phyloP scores from a whole-genome alignment of 2,888 invertebrate genomes.

The Baccha elongata region DNA sequence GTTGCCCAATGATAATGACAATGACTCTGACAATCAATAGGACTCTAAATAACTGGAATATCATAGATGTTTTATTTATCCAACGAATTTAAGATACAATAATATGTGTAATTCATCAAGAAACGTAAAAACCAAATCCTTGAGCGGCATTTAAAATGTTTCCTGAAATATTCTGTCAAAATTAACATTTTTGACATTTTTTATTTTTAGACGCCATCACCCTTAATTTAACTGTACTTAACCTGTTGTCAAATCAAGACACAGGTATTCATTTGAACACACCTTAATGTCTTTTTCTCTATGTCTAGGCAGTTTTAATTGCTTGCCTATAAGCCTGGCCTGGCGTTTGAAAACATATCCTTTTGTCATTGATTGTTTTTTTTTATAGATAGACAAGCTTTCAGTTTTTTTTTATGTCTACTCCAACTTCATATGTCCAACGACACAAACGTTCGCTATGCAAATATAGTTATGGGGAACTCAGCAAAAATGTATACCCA shows the following conservation, averaged over 20 bases:
- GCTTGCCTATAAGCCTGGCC: conserved; percentile 1
- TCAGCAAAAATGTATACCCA: conserved; percentile 31
- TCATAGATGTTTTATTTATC: no score
- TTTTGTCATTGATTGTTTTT: conserved; percentile 11
- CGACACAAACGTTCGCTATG: conserved; percentile 51
- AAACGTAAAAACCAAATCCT: no score
- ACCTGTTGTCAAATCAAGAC: conserved; percentile 2
- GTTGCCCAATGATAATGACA: no score
- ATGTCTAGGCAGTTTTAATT: conserved; percentile 15
- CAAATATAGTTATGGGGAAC: conserved; percentile 52
- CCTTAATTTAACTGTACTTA: conserved; percentile 17
- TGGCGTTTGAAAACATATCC: conserved; percentile 16
- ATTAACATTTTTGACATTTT: conserved; percentile 17
- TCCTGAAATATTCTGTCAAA: conserved; percentile 7
- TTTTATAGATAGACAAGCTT: conserved; percentile 30
- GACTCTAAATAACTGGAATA: no score
- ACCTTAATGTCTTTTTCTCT: conserved; percentile 11
- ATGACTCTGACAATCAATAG: no score
- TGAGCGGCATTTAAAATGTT: no score
- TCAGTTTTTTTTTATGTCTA: conserved; percentile 3
- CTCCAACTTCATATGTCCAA: background rate
- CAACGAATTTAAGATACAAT: no score
- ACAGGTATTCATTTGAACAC: conserved; percentile 10
- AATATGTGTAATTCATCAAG: no score
- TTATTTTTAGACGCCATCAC: conserved; percentile 29